Base-by-base conservation (phyloP, 1,140 invertebrate species). In the Neodiprion pinetum region DNA sequence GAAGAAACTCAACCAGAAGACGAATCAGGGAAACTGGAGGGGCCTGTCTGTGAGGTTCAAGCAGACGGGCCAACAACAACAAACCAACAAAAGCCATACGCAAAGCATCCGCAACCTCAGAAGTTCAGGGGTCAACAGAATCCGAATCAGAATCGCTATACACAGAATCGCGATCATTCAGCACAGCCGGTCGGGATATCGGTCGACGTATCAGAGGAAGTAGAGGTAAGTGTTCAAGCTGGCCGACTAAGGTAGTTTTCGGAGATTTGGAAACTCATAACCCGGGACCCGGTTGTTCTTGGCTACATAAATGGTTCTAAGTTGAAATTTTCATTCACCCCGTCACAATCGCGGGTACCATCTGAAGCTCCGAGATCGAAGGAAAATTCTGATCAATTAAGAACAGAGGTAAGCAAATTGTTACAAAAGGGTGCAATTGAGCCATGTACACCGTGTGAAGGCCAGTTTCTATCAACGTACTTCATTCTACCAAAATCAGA, bases 1-100 rank as follows among this genome's bases (percentile, higher is more conserved):
- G 67, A 79, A 77, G 28, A 72, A 67, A 47, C n/a, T 11, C 5
- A 7, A 9, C 47, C 1, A 9, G 65, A 68, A 40, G n/a, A 47
- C 14, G 8, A 68, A 70, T 48, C 67, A 49, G 68, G 74, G 72
- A 80, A 81, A 78, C 76, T 76, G 72, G 67, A 78, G 70, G 67
- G 65, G 72, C 71, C 75, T 74, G 67, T 67, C 76, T 49, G 65
- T 23, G 14, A 74, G 67, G 48, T 17, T 68, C 50, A 74, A 75
- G 69, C 67, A 68, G 28, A 40, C 28, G 67, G 67, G 67, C 67
- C n/a, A 68, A 68, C 28, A 40, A 10, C 28, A 17, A 68, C n/a
- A 21, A 68, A 21, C n/a, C 67, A 68, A 68, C 67, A 68, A 17
- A 68, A 68, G 67, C 10, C n/a, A 40, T 17, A 40, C 67, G 28